Evolutionary conservation across 2,888 invertebrate species (phyloP).

Genomic region (Thera obeliscata): DNA sequence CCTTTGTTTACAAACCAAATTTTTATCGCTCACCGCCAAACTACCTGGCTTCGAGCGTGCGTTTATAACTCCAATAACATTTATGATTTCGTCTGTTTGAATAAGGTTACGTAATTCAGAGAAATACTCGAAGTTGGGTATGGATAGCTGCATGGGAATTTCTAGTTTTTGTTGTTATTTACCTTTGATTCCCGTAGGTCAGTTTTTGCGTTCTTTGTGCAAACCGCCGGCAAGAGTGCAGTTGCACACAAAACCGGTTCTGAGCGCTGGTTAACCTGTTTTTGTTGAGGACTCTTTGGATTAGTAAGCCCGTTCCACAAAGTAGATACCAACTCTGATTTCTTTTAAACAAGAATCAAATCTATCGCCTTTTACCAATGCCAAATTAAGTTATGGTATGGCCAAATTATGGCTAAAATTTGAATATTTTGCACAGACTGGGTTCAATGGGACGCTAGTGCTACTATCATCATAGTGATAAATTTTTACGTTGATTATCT

Average conservation of each 20-base stretch:
- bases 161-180: constrained; percentile 63
- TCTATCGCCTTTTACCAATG: too few species aligned
- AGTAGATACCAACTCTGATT: not conserved
- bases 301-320: not conserved
- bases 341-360: not conserved
- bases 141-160: constrained; percentile 42
- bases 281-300: not conserved
- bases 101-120: constrained; percentile 59
- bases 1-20: constrained; percentile 31
- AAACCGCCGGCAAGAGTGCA: constrained; percentile 5
- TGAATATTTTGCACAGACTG: too few species aligned
- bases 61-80: constrained; percentile 60
- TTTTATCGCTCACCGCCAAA: constrained; percentile 34
- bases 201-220: constrained; percentile 64
- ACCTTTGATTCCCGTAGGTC: constrained; percentile 64
- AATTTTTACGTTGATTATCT: too few species aligned
- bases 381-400: too few species aligned
- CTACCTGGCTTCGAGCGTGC: constrained; percentile 37
- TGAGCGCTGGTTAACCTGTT: not conserved
- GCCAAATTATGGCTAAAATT: too few species aligned
- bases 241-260: not conserved
- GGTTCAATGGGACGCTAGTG: too few species aligned
- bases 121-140: constrained; percentile 51
- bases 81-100: constrained; percentile 56
- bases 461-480: too few species aligned